Base-by-base conservation (phyloP, 2,797 vertebrate genomes). In the Macropodus opercularis region DNA sequence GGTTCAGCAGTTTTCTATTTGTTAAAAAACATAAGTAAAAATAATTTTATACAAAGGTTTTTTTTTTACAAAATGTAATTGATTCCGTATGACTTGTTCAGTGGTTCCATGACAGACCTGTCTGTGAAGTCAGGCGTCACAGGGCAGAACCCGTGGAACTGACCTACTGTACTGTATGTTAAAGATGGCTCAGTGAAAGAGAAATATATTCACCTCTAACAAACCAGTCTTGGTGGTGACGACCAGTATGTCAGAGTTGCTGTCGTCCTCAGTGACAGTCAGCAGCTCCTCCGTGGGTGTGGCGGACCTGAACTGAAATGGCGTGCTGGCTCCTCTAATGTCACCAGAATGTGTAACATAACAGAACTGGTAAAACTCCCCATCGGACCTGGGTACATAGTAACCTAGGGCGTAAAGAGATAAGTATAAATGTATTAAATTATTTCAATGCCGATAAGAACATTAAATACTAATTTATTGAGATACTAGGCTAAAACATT, bases 311-410 rank as follows among this genome's bases (percentile, higher is more conserved):
- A 99, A 99, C 86, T 98, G 97, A 85, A 99, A 99, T 21, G 98
- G 98, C 0, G 98, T 99, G 78, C 98, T 99, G 60, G 98, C 98
- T 54, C 97, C 98, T 75, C 96, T 91, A 77, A 99, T 98, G 82
- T 99, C 98, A 40, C 97, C 97, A 54, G 94, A 90, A 39, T 98
- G 94, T 2, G 96, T 98, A 71, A 99, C 96, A 0, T 99, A 99
- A 79, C 98, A 99, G 87, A 99, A 98, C 90, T 99, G 98, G 87
- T 99, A 99, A 91, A 99, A 99, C 85, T 99, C 98, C 46, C 96
- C 96, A 22, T 99, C 97, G 26, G 98, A 96, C 77, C 96, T 98
- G 31, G 98, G 97, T 81, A 99, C 94, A 22, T 99, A 99, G 71
- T 99, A 99, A 8, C 96, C 97, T 99, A 5, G 0, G 2, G 32